These are phyloP conservation scores for Muricea muricata DNA, from an alignment of 92 coral and sea anemone species.

Conservation along the genomic window DNA sequence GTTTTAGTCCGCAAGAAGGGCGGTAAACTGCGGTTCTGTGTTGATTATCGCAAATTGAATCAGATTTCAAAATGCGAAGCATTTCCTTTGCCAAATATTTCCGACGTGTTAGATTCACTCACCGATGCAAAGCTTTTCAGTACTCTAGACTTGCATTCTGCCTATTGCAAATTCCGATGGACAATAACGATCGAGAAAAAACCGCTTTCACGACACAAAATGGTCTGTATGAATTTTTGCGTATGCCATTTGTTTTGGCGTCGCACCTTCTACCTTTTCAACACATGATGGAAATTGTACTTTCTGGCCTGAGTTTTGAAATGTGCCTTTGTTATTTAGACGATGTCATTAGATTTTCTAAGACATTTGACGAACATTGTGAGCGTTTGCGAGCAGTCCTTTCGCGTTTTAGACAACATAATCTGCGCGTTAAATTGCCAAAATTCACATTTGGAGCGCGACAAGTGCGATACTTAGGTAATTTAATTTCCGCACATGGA, in stretches of 20 bases:
- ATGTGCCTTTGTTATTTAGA: constrained; percentile 42
- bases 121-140: constrained; percentile 18
- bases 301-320: constrained; percentile 46
- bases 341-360: constrained; percentile 35
- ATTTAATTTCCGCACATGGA: constrained; percentile 51
- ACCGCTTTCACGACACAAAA: constrained; percentile 38
- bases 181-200: constrained; percentile 29
- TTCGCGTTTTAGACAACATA: constrained; percentile 32
- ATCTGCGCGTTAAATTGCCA: constrained; percentile 41
- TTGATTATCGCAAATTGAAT: constrained; percentile 36
- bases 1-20: constrained; percentile 33
- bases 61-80: constrained; percentile 5
- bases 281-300: constrained; percentile 28
- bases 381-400: constrained; percentile 18
- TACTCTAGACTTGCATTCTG: constrained; percentile 25
- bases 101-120: constrained; percentile 30
- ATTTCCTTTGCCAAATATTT: not conserved
- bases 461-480: constrained; percentile 66
- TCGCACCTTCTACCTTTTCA: constrained; percentile 43
- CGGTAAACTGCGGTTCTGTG: constrained; percentile 24
- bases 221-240: constrained; percentile 35
- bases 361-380: constrained; percentile 19
- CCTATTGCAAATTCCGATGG: constrained; percentile 46
- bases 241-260: constrained; percentile 39
- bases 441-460: constrained; percentile 36